Evolutionary conservation across 1,140 invertebrate species (phyloP).

Genomic region (Apocrypta bakeri): DNA sequence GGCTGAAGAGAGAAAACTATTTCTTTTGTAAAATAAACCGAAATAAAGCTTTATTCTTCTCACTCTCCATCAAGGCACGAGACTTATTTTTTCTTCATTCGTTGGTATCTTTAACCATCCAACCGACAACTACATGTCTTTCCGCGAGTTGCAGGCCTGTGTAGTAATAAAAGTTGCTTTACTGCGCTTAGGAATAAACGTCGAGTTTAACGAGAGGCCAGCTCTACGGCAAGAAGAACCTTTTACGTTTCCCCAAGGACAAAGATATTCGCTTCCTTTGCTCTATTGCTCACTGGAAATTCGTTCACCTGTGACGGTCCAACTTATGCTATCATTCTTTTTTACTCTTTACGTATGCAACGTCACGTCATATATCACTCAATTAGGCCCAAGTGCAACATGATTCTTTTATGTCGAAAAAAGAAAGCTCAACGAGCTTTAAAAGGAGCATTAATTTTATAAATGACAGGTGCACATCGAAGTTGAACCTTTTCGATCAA

Average conservation of each 20-base stretch:
- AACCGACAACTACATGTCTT: background rate
- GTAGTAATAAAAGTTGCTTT: slow-evolving; percentile 45
- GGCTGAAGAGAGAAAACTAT: no score
- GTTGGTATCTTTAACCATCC: background rate
- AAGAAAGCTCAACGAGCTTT: no score
- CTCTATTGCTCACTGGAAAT: slow-evolving; percentile 6
- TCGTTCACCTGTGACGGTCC: background rate
- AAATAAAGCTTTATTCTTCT: background rate
- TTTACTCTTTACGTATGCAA: no score
- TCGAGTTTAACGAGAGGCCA: slow-evolving; percentile 40
- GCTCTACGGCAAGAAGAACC: background rate
- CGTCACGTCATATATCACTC: no score
- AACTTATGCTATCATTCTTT: background rate
- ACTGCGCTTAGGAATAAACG: slow-evolving; percentile 41
- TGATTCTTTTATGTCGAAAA: no score
- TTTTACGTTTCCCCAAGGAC: slow-evolving; percentile 35
- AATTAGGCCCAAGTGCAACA: no score
- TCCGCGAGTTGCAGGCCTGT: background rate
- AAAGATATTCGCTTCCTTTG: slow-evolving; percentile 12
- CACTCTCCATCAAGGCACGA: background rate
- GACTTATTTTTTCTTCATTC: background rate
- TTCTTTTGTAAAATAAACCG: background rate
- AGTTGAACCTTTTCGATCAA: no score
- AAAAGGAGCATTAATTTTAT: no score
- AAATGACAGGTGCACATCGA: no score